A percentile compares a stretch with the other conserved stretches of the same genome.
These are phyloP conservation scores for Holothuria leucospilota DNA, from an alignment of 53 echinoderm and acorn worm genomes.

Conservation along the genomic window DNA sequence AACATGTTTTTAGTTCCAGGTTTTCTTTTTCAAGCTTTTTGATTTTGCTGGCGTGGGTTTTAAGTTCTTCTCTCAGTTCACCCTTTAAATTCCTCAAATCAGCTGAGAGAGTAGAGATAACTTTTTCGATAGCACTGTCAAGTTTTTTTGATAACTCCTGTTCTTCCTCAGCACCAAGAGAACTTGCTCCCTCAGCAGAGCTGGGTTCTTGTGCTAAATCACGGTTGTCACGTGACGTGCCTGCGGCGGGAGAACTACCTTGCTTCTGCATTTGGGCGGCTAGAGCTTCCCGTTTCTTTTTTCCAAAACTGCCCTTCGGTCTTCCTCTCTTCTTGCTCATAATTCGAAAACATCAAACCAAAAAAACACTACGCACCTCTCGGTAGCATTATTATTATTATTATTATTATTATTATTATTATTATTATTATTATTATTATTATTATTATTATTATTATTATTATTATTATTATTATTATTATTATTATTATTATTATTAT, in stretches of 20 bases:
- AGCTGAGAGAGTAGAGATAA: slow-evolving; percentile 16
- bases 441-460: too few relatives aligned
- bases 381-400: too few relatives aligned
- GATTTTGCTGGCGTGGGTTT: neutral
- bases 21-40: neutral
- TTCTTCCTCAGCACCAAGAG: neutral
- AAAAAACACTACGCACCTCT: too few relatives aligned
- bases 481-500: too few relatives aligned
- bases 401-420: too few relatives aligned
- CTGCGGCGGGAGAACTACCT: neutral
- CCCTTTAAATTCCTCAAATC: neutral
- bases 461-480: too few relatives aligned
- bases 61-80: slow-evolving; percentile 5
- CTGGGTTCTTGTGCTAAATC: neutral
- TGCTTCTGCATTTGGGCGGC: slow-evolving; percentile 8
- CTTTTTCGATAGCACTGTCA: neutral
- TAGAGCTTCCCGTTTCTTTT: slow-evolving; percentile 14
- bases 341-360: too few relatives aligned
- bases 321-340: neutral
- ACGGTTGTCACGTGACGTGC: neutral
- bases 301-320: neutral
- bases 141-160: neutral
- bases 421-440: too few relatives aligned
- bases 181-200: neutral
- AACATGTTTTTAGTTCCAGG: neutral